phyloP scores from a whole-genome alignment of 2,888 invertebrate species.

The Archips crataeganus region DNA sequence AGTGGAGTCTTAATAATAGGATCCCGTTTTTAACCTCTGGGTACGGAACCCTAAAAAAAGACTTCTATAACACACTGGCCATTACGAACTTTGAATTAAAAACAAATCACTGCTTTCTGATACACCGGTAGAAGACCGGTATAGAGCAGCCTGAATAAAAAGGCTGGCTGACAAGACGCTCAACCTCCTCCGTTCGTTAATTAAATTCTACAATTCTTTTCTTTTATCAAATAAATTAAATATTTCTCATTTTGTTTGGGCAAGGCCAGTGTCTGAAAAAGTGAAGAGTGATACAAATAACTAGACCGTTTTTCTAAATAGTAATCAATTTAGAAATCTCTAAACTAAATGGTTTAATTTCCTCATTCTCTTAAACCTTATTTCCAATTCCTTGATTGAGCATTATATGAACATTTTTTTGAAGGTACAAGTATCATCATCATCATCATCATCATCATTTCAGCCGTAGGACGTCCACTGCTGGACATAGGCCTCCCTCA shows the following conservation, averaged over 20 bases:
- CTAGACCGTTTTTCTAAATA: not conserved
- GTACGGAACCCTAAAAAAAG: no score
- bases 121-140: no score
- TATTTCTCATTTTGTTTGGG: not conserved
- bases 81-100: not conserved
- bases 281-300: not conserved
- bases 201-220: constrained; percentile 13
- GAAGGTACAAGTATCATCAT: no score
- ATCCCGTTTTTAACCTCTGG: no score
- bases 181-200: constrained; percentile 4
- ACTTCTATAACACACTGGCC: not conserved
- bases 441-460: no score
- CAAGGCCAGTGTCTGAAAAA: not conserved
- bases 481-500: no score
- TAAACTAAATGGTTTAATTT: not conserved
- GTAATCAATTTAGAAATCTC: not conserved
- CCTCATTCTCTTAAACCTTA: no score
- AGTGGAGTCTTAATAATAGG: no score
- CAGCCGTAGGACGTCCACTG: no score
- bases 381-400: not conserved
- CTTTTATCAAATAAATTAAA: constrained; percentile 3
- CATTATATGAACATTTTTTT: no score
- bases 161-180: constrained; percentile 1
- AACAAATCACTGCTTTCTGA: not conserved
- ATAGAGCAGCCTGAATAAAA: not conserved